Evolutionary conservation across 2,113 vertebrate genomes (phyloP), one percentile per base, ranked within the genome.

Genomic region (Xiphorhynchus elegans): DNA sequence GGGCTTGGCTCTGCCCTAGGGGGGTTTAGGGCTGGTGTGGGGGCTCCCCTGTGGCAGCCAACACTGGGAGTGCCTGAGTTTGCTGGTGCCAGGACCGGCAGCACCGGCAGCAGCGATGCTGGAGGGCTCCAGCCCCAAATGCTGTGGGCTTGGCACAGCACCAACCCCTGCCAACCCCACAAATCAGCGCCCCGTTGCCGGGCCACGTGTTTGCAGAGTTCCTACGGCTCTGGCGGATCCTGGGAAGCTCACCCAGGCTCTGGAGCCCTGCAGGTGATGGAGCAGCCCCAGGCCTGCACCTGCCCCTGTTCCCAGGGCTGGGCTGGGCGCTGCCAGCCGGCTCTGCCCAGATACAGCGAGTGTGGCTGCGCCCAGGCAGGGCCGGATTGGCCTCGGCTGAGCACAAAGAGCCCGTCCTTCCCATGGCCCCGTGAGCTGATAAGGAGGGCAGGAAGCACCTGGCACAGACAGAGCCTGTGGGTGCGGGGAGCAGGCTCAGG

Each of bases 371-470:
- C 90, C 94, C 79, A 56, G 3, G 13, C 2, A 21, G 29, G 8
- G 73, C 70, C 87, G 80, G 89, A 97, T 94, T 97, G 97, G 97
- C 87, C 94, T 53, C 60, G 10, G 66, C 83, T 2, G 31, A 88
- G 86, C 96, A 25, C 8, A 84, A 89, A 70, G 19, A 89, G 66
- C 44, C 31, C 10, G 31, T 37, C 4, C 24, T 60, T 60, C 40
- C 14, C 93, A 16, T 31, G 17, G 13, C 89, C 85, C 93, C 23
- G 16, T 13, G 5, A 26, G 62, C 91, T 77, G 94, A 90, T 87
- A 78, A 87, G 40, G 96, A 83, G 67, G 5, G 79, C 96, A 97
- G 98, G 98, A 98, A 98, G 95, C 98, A 98, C 97, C 98, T 98
- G 97, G 96, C 69, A 28, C 74, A 16, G 55, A 44, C 78, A 4